These are phyloP conservation scores for Drosophila bocki DNA, from an alignment of 1,140 invertebrate species.

Conservation along the genomic window DNA sequence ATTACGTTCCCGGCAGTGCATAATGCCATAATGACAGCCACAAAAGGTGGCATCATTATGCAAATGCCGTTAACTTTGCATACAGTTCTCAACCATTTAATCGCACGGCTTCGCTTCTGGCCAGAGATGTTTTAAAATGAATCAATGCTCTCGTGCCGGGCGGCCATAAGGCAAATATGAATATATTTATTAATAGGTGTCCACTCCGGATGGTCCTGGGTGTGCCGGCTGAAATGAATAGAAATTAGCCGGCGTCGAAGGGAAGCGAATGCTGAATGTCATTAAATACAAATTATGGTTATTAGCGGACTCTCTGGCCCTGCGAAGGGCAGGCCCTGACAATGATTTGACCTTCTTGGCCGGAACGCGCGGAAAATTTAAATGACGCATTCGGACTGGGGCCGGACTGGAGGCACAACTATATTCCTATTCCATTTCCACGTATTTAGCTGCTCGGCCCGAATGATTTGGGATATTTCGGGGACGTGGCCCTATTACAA, in stretches of 20 bases:
- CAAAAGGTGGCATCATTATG: slow-evolving; percentile 23
- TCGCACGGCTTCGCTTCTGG: not conserved
- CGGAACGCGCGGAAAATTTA: slow-evolving; percentile 45
- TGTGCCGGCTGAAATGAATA: slow-evolving; percentile 29
- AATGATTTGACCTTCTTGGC: slow-evolving; percentile 59
- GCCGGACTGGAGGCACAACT: not conserved
- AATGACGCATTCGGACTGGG: slow-evolving; percentile 43
- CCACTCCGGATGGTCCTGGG: slow-evolving; percentile 43
- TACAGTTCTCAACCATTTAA: slow-evolving; percentile 17
- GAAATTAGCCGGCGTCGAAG: slow-evolving; percentile 27
- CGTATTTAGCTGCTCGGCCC: slow-evolving; percentile 22
- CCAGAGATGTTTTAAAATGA: slow-evolving; percentile 31
- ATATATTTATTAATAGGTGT: slow-evolving; percentile 60
- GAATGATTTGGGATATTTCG: slow-evolving; percentile 40
- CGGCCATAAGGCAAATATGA: slow-evolving; percentile 36
- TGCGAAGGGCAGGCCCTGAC: slow-evolving; percentile 39
- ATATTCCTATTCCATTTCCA: slow-evolving; percentile 14
- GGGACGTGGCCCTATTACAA: slow-evolving; percentile 48
- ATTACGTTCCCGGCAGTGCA: not conserved
- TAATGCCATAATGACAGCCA: slow-evolving; percentile 24
- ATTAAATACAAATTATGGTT: slow-evolving; percentile 66
- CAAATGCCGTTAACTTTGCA: slow-evolving; percentile 21
- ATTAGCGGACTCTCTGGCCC: slow-evolving; percentile 39
- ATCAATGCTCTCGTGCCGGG: slow-evolving; percentile 39
- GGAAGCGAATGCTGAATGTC: slow-evolving; percentile 51